Percentiles rank a stretch among this genome's conserved stretches.
Evolutionary conservation across 1,140 invertebrate genomes (phyloP).

Genomic region (Drosophila baimaii): DNA sequence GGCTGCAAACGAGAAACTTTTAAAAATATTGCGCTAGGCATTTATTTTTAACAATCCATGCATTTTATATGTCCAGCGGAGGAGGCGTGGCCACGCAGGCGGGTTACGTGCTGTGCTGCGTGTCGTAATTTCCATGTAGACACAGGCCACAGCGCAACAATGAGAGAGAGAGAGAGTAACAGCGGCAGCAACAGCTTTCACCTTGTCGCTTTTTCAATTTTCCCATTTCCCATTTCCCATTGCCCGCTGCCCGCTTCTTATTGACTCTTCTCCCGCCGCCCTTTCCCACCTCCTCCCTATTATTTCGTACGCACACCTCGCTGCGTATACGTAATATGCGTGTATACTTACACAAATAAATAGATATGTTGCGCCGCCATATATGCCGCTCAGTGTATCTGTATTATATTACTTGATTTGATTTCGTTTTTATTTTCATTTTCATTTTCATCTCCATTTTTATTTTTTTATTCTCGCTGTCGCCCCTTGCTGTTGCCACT

Average conservation of each 20-base stretch:
- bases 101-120: conserved; percentile 49
- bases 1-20: conserved; percentile 44
- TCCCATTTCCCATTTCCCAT: conserved; percentile 45
- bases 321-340: conserved; percentile 9
- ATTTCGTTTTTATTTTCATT: conserved; percentile 42
- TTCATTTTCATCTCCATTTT: background rate
- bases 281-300: background rate
- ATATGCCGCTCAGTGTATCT: conserved; percentile 13
- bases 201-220: conserved; percentile 80
- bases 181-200: conserved; percentile 56
- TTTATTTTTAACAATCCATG: conserved; percentile 78
- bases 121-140: conserved; percentile 77
- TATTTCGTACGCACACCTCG: background rate
- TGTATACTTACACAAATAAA: background rate
- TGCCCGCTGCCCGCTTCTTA: conserved; percentile 27
- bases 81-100: conserved; percentile 18
- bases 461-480: background rate
- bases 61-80: conserved; percentile 64
- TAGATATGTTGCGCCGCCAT: too few species aligned
- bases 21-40: conserved; percentile 73
- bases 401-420: conserved; percentile 54
- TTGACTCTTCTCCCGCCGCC: conserved; percentile 26
- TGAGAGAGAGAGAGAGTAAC: conserved; percentile 12
- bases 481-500: conserved; percentile 27
- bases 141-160: conserved; percentile 33